Conservation (phyloP, 2,888 invertebrate species). For the Tiliacea citrago region DNA sequence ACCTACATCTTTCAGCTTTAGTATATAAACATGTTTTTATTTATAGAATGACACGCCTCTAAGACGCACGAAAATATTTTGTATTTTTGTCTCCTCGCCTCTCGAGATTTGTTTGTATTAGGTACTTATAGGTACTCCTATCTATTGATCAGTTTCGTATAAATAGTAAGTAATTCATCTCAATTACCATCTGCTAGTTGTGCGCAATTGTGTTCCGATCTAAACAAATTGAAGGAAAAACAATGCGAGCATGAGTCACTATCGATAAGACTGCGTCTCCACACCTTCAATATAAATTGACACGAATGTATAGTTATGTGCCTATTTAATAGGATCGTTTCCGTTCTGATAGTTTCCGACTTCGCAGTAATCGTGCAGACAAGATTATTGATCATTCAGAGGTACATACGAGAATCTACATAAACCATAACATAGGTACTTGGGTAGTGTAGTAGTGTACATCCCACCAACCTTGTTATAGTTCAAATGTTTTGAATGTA, state of each 20-base stretch:
- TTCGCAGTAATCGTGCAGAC: slow-evolving; percentile 39
- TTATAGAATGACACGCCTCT: slow-evolving; percentile 30
- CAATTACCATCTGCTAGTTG: slow-evolving; percentile 2
- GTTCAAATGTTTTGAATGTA: not conserved
- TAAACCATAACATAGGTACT: not conserved
- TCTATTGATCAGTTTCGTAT: not conserved
- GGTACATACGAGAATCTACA: not conserved
- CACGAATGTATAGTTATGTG: not conserved
- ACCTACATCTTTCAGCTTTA: too few relatives aligned
- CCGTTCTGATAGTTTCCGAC: slow-evolving; percentile 26
- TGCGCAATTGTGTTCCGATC: slow-evolving; percentile 29
- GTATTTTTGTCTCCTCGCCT: not conserved
- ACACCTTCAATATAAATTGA: slow-evolving; percentile 5
- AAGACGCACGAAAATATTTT: slow-evolving; percentile 6
- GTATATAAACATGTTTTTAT: slow-evolving; percentile 39
- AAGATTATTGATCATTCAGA: slow-evolving; percentile 41
- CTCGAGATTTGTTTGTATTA: not conserved
- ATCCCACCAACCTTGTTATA: not conserved
- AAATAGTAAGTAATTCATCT: not conserved
- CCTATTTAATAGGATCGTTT: slow-evolving; percentile 19
- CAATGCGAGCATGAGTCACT: slow-evolving; percentile 42
- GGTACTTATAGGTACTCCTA: too few relatives aligned
- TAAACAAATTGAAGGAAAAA: slow-evolving; percentile 36
- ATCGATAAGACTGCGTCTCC: slow-evolving; percentile 36
- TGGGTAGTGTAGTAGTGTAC: not conserved